Evolutionary conservation across 2,888 invertebrate genomes (phyloP), one percentile per base, ranked within the genome.

Genomic region (Galerucella calmariensis): DNA sequence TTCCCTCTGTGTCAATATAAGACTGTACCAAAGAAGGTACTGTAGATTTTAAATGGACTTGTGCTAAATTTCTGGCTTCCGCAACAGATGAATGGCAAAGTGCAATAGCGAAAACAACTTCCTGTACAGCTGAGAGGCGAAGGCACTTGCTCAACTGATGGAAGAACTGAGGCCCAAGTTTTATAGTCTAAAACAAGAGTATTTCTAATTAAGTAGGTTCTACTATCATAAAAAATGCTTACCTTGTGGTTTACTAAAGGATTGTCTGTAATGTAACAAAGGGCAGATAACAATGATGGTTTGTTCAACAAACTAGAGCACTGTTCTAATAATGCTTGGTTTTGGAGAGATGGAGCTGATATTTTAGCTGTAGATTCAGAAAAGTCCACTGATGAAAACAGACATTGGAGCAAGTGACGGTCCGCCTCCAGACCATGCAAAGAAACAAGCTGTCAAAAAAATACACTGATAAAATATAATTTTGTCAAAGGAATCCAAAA

Each of bases 361-460:
- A 91, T 90, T 81, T 92, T 89, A 69, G 76, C 72, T 83, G 90
- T 83, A 79, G 90, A 90, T 83, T 91, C 91, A 87, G 90, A 93
- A 90, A 96, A 94, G 88, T 96, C 94, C 87, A 97, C 93, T 85
- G 93, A 92, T 85, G 96, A 95, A 89, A 97, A 94, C 88, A 98
- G 92, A 90, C 95, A 95, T 91, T 95, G 96, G 91, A 97, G 93
- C 89, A 97, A 93, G 92, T 97, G 97, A 90, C 97, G 94, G 91
- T 97, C 97, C 90, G 97, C 97, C 93, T 97, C 97, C 90, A 96
- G 92, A 89, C 97, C 97, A 92, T 96, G 95, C 87, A 93, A 91
- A 90, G 92, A 92, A 86, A 97, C 94, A 89, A 97, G 92, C 97
- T 97, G 82, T 82, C 78, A 83, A 81, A 89, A 77, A 87, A 87